These are phyloP conservation scores for Drosophila neoperkinsi DNA, from an alignment of 2,888 invertebrate genomes.

Conservation along the genomic window DNA sequence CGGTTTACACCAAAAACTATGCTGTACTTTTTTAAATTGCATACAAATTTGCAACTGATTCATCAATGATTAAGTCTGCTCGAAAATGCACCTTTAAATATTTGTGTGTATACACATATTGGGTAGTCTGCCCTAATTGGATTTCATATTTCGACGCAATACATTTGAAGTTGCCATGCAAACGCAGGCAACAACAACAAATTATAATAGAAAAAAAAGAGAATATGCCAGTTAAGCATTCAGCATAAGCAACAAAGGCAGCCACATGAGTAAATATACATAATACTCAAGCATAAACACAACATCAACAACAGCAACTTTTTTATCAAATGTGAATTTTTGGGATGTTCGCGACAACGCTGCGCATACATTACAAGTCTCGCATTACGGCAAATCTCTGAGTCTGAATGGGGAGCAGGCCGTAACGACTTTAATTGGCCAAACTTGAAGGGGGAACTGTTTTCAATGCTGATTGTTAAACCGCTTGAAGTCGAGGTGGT, in stretches of 20 bases:
- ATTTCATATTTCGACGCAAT: conserved; percentile 49
- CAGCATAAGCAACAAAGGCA: conserved; percentile 12
- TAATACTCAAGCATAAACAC: conserved; percentile 15
- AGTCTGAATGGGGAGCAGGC: neutral
- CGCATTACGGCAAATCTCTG: conserved; percentile 38
- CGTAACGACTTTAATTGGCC: conserved; percentile 62
- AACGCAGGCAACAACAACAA: conserved; percentile 45
- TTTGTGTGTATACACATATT: neutral
- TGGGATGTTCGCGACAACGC: conserved; percentile 42
- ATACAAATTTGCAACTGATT: neutral
- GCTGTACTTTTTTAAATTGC: neutral
- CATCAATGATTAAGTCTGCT: neutral
- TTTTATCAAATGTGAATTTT: conserved; percentile 11
- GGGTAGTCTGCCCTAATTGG: conserved; percentile 58
- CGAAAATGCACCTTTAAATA: neutral
- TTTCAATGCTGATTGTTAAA: too few relatives aligned
- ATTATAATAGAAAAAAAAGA: conserved; percentile 23
- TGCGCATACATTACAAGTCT: conserved; percentile 70
- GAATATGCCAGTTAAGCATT: neutral
- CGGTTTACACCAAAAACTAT: conserved; percentile 5
- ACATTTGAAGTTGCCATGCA: conserved; percentile 64
- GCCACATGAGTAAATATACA: conserved; percentile 43
- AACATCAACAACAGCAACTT: neutral
- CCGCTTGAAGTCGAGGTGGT: conserved; percentile 13
- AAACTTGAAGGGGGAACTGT: conserved; percentile 49